Evolutionary conservation across 2,113 vertebrate species (phyloP), one percentile per base, ranked within the genome.

Genomic region (Aegotheles bennettii): DNA sequence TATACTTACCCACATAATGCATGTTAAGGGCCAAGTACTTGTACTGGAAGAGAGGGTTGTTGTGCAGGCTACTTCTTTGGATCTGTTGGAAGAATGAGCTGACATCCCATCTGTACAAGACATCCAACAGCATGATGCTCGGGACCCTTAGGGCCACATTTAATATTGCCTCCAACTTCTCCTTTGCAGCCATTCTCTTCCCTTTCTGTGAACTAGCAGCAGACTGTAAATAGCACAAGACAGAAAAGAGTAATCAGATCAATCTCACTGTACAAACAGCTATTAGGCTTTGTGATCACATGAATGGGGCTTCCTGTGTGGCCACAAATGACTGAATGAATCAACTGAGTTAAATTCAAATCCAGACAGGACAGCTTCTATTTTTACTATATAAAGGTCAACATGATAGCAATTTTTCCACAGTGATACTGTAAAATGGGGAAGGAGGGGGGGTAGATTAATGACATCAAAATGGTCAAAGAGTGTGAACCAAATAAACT

Each of bases 21-120:
- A 99, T 98, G 96, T 99, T 99, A 89, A 99, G 99, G 38, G 99
- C 99, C 98, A 99, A 97, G 97, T 99, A 99, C 97, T 99, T 99
- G 98, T 99, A 99, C 91, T 99, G 99, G 97, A 99, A 99, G 90
- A 99, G 98, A 51, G 99, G 99, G 94, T 99, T 99, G 97, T 99
- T 99, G 97, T 97, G 99, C 93, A 99, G 98, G 96, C 99, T 99
- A 97, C 99, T 99, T 95, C 99, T 98, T 97, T 99, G 99, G 98
- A 99, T 99, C 98, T 99, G 99, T 98, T 99, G 99, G 98, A 99
- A 99, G 97, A 99, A 99, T 24, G 99, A 99, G 98, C 99, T 99
- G 96, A 99, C 99, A 63, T 99, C 99, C 99, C 99, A 99, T 90
- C 99, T 98, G 97, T 99, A 99, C 60, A 99, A 98, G 96, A 99